A percentile compares a stretch with the other conserved stretches of the same genome.
phyloP scores from a whole-genome alignment of 2,888 invertebrate genomes.

The Mongoloraphidia duomilia region DNA sequence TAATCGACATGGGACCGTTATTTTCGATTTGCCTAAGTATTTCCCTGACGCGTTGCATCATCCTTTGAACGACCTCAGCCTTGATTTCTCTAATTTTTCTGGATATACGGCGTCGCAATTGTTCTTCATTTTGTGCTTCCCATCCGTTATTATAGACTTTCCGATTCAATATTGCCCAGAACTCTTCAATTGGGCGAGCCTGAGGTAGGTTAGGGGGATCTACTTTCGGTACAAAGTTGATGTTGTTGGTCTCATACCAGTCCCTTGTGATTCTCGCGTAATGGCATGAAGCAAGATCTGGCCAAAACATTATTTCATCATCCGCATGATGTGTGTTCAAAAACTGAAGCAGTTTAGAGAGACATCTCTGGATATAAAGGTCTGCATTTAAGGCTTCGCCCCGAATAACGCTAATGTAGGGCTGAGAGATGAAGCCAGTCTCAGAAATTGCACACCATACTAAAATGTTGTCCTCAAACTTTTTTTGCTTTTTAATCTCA shows the following conservation, averaged over 20 bases:
- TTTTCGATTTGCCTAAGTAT: too few relatives aligned
- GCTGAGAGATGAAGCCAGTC: too few relatives aligned
- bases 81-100: not conserved
- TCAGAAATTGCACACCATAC: too few relatives aligned
- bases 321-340: not conserved
- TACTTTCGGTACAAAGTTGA: constrained; percentile 6
- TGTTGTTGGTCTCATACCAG: constrained; percentile 2
- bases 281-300: constrained; percentile 5
- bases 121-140: constrained; percentile 1
- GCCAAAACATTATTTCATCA: constrained; percentile 4
- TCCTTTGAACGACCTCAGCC: too few relatives aligned
- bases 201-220: constrained; percentile 9
- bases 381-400: too few relatives aligned
- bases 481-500: too few relatives aligned
- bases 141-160: constrained; percentile 6
- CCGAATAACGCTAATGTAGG: too few relatives aligned
- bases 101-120: constrained; percentile 2
- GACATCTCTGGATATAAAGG: not conserved
- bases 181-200: constrained; percentile 8
- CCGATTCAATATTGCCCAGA: constrained; percentile 1
- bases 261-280: constrained; percentile 1
- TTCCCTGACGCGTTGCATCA: too few relatives aligned
- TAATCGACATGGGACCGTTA: too few relatives aligned
- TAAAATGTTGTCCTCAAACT: too few relatives aligned
- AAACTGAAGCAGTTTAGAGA: not conserved